Base-by-base conservation (phyloP, 1,140 invertebrate genomes). In the Andrena cerasifolii region DNA sequence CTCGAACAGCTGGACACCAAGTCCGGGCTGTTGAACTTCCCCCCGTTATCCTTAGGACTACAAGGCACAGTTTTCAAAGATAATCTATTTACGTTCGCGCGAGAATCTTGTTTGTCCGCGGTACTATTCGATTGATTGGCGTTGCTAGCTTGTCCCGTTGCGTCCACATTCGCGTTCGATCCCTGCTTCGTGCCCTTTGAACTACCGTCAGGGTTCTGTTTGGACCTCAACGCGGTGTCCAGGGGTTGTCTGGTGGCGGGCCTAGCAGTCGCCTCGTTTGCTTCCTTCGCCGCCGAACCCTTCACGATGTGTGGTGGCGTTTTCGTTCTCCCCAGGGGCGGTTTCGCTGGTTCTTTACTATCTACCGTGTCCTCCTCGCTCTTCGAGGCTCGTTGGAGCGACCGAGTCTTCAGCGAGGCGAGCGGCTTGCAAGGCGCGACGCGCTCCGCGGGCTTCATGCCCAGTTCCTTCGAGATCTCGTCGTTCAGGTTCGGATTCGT, bases 1-100 rank as follows among this genome's bases (percentile, higher is more conserved):
- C 85, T 89, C 4, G 90, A 91, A 87, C 95, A 96, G 83, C 95
- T 96, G 0, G 95, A 95, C 8, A 96, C 95, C 21, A 96, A 83
- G 86, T 96, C 95, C 0, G 95, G 95, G 89, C 95, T 95, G 80
- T 96, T 96, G 36, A 89, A 79, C 81, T 89, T 89, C 33, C 75
- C 73, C n/a, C 56, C 62, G 80, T 68, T 84, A 53, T 88, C 83
- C 79, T 89, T 90, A 67, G 85, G 85, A 63, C 78, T 89, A 80
- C 54, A 90, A 87, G 88, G 84, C 82, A 87, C 84, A 85, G 79
- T 89, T 86, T 89, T 90, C 28, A 72, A 8, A 33, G 88, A 79
- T 56, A 78, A 51, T 18, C 45, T 67, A 70, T 66, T 74, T n/a
- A 83, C 51, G 8, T 71, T 82, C 59, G 75, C 49, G 47, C 31